These are phyloP conservation scores for Pseudochirops corinnae DNA, from an alignment of 2,797 vertebrate species.

Conservation along the genomic window DNA sequence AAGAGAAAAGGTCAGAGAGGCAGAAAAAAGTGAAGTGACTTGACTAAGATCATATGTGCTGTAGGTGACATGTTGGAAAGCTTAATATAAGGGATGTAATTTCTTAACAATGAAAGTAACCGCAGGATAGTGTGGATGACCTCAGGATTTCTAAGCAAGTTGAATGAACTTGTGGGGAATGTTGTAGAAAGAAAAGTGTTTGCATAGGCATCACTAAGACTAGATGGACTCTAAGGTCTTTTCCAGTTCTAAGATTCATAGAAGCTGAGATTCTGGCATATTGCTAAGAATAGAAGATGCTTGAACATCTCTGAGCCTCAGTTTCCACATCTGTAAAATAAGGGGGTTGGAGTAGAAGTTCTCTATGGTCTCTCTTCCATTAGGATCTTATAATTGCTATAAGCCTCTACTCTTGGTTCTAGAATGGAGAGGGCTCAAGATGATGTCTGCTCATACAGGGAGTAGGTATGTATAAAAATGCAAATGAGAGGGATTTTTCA, in stretches of 20 bases:
- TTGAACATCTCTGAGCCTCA: neutral
- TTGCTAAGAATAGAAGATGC: neutral
- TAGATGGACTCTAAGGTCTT: neutral
- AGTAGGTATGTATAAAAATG: conserved; percentile 43
- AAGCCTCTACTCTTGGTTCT: neutral
- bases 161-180: neutral
- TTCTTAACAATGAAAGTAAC: neutral
- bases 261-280: neutral
- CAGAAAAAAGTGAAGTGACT: neutral
- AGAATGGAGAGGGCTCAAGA: neutral
- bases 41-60: neutral
- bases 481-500: neutral
- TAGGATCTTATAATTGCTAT: neutral
- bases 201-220: neutral
- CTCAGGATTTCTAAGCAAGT: neutral
- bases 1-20: neutral
- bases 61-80: neutral
- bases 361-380: neutral
- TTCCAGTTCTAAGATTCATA: neutral
- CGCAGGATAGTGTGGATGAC: neutral
- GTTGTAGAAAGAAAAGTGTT: neutral
- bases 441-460: neutral
- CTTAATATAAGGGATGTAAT: neutral
- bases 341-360: neutral
- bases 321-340: neutral